Percentiles rank a stretch among this genome's conserved stretches.
Conservation (phyloP, 30 jellyfish, hydroid and myxozoan genomes). For the Cassiopea andromeda region DNA sequence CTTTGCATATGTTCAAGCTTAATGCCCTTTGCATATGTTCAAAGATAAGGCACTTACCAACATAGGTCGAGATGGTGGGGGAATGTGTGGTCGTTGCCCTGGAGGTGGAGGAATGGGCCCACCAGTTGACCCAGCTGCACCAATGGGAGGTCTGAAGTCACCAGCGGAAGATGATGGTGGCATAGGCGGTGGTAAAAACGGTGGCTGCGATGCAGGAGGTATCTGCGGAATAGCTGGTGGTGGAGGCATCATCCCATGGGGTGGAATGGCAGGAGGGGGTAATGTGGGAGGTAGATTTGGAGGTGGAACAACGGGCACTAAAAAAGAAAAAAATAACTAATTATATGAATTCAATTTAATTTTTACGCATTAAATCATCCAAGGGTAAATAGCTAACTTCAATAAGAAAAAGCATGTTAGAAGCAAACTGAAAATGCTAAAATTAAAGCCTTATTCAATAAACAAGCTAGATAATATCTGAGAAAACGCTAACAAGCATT, state of each 20-base stretch:
- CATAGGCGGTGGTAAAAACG: constrained; percentile 66
- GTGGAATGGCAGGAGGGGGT: constrained; percentile 73
- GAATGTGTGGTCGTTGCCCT: constrained; percentile 39
- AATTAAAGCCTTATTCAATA: too few species aligned
- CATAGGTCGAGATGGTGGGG: constrained; percentile 69
- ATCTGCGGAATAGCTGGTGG: constrained; percentile 82
- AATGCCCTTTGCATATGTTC: too few species aligned
- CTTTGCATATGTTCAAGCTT: too few species aligned
- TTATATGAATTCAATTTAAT: too few species aligned
- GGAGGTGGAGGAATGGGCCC: constrained; percentile 70
- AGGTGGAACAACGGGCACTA: constrained; percentile 33
- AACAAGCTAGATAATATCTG: too few species aligned
- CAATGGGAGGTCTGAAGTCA: constrained; percentile 27
- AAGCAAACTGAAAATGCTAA: too few species aligned
- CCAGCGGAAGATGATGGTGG: constrained; percentile 54
- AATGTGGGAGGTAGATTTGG: constrained; percentile 53
- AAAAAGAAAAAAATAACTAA: not conserved
- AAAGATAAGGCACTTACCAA: constrained; percentile 14
- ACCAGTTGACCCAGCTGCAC: constrained; percentile 41
- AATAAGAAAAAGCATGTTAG: too few species aligned
- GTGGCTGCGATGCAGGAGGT: constrained; percentile 64
- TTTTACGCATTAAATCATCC: too few species aligned
- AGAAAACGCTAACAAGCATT: too few species aligned
- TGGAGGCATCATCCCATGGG: constrained; percentile 86
- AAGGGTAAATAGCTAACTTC: too few species aligned